Evolutionary conservation across 2,888 invertebrate species (phyloP), one percentile per base, ranked within the genome.

Genomic region (Nemurella pictetii): DNA sequence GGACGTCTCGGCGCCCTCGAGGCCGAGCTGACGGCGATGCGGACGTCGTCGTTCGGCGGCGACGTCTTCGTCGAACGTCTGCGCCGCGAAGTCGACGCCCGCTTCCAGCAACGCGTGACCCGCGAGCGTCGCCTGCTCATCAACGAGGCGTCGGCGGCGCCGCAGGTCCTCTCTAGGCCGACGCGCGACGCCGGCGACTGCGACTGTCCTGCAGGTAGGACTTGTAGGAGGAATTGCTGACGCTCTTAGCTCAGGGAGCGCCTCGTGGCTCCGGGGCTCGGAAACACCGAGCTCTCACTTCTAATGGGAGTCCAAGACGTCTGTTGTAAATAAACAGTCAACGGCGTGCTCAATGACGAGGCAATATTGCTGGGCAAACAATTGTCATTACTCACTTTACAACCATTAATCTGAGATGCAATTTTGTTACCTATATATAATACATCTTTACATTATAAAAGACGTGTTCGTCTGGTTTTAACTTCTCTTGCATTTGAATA

Each of bases 151-250:
- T 85, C 86, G 85, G 84, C 85, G 9, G 29, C 72, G 26, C 5
- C 72, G 25, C 83, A 30, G 30, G 30, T 27, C 27, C 83, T 78
- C 29, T 25, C 25, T 29, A 73, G 77, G 27, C 82, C 77, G 82
- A 83, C 84, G 78, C 78, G 93, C 88, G 94, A 94, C 88, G 92
- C 92, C 83, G 91, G 93, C 25, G 94, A 94, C 90, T 95, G 95
- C 92, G 91, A 92, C 88, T 95, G 95, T 92, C 94, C 94, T 90
- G 92, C 94, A 94, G 95, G 95, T 94, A 90, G 90, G 91, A 89
- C n/a, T n/a, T n/a, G n/a, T n/a, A n/a, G n/a, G n/a, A n/a, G n/a
- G n/a, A n/a, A n/a, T n/a, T n/a, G n/a, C n/a, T n/a, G n/a, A n/a
- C n/a, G n/a, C n/a, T n/a, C n/a, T n/a, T n/a, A 9, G 32, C 32